Percentiles rank a stretch among this genome's conserved stretches.
Conservation (phyloP, 2,888 invertebrate genomes). For the Drosophila gaucha region DNA sequence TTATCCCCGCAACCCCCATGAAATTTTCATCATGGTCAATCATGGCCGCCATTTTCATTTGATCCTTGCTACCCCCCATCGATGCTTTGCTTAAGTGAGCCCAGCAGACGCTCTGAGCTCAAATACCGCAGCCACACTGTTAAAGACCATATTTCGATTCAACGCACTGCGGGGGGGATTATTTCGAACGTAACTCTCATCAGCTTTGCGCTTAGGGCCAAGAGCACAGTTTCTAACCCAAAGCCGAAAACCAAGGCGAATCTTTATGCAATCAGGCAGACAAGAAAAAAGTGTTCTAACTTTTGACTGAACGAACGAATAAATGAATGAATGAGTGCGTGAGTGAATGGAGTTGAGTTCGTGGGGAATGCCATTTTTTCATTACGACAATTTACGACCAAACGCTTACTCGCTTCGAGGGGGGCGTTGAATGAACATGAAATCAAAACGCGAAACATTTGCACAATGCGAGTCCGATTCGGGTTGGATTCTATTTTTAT, state of each 20-base stretch:
- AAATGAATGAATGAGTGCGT: constrained; percentile 28
- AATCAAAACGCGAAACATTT: constrained; percentile 63
- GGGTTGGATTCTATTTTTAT: neutral
- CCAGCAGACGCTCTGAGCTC: constrained; percentile 29
- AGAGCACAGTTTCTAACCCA: constrained; percentile 25
- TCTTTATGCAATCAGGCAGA: constrained; percentile 49
- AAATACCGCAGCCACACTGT: constrained; percentile 31
- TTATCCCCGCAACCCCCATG: constrained; percentile 1
- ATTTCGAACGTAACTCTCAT: constrained; percentile 29
- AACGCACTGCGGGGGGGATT: constrained; percentile 47
- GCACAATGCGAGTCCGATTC: constrained; percentile 38
- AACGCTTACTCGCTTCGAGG: constrained; percentile 39
- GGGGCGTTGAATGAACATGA: constrained; percentile 35
- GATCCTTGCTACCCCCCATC: constrained; percentile 9
- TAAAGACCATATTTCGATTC: constrained; percentile 61
- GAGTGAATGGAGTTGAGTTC: constrained; percentile 30
- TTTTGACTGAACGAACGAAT: constrained; percentile 54
- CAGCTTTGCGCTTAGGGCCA: constrained; percentile 45
- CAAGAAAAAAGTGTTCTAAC: constrained; percentile 48
- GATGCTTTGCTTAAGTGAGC: constrained; percentile 27
- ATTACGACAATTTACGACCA: constrained; percentile 60
- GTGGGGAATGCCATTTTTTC: constrained; percentile 54
- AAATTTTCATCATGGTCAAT: constrained; percentile 32
- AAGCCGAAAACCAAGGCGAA: constrained; percentile 37
- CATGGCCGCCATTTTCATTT: constrained; percentile 40